Evolutionary conservation across 2,888 invertebrate genomes (phyloP).

Genomic region (Chloroclysta siterata): DNA sequence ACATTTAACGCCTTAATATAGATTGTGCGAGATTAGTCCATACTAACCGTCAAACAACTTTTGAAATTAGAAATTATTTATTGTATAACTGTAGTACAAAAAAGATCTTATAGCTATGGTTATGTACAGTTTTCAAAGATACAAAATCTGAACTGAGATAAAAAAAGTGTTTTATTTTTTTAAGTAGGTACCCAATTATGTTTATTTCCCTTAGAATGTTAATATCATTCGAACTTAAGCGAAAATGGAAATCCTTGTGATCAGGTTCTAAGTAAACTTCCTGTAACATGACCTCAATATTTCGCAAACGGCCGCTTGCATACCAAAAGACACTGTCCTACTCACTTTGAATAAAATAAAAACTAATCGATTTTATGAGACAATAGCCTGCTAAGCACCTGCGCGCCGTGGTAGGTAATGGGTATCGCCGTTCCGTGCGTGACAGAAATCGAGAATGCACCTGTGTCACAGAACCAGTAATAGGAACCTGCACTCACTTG

Average conservation of each 20-base stretch:
- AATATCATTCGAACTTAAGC: background rate
- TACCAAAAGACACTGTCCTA: background rate
- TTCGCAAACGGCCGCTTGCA: background rate
- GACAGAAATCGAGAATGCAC: constrained; percentile 29
- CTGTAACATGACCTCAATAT: background rate
- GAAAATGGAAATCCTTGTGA: background rate
- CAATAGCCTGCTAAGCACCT: constrained; percentile 12
- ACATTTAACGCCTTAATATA: too few species aligned
- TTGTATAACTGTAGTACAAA: too few species aligned
- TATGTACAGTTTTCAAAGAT: too few species aligned
- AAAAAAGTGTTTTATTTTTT: too few species aligned
- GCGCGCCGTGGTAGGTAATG: background rate
- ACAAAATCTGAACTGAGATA: too few species aligned
- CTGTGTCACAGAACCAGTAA: constrained; percentile 20
- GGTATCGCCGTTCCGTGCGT: constrained; percentile 14
- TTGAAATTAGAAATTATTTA: too few species aligned
- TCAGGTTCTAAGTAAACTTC: background rate
- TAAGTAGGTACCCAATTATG: too few species aligned
- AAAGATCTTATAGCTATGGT: too few species aligned
- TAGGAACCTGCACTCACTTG: constrained; percentile 8
- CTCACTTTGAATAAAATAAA: background rate
- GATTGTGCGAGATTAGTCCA: too few species aligned
- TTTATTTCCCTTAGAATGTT: background rate
- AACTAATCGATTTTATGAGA: constrained; percentile 5
- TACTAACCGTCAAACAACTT: too few species aligned